These are phyloP conservation scores for Neoseiulus cucumeris DNA, from an alignment of 1,140 invertebrate genomes.

Conservation along the genomic window DNA sequence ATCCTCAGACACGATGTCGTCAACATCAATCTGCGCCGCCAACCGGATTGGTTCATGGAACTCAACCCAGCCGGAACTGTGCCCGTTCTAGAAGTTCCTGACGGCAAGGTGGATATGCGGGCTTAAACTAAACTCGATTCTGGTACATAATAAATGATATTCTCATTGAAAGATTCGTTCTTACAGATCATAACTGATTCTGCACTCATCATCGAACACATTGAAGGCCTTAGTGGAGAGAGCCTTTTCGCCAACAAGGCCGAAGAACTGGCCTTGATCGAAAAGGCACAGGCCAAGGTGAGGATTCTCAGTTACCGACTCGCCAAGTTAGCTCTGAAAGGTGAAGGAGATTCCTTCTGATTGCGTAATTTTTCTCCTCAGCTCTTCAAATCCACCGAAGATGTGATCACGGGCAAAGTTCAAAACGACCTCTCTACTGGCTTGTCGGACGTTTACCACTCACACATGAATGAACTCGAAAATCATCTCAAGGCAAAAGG, in stretches of 20 bases:
- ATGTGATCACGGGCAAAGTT: neutral
- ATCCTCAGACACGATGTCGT: conserved; percentile 23
- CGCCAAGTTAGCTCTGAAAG: too few species aligned
- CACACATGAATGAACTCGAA: neutral
- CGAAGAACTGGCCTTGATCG: neutral
- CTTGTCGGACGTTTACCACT: neutral
- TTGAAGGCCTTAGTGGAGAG: neutral
- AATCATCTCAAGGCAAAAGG: conserved; percentile 1
- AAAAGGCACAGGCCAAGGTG: neutral
- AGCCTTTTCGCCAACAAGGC: neutral
- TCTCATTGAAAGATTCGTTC: neutral
- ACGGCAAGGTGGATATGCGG: neutral
- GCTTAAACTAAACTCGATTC: too few species aligned
- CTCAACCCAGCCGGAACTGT: conserved; percentile 25
- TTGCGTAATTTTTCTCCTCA: too few species aligned
- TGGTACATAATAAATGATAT: too few species aligned
- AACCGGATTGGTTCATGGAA: conserved; percentile 27
- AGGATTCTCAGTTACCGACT: neutral
- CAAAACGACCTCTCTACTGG: neutral
- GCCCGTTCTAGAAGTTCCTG: conserved; percentile 23
- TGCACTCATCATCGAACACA: neutral
- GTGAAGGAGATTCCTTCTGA: too few species aligned
- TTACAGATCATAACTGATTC: neutral
- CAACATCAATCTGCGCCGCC: conserved; percentile 25
- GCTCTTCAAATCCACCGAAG: neutral